Evolutionary conservation across 1,140 invertebrate genomes (phyloP), one percentile per base, ranked within the genome.

Genomic region (Neoseiulus cucumeris): DNA sequence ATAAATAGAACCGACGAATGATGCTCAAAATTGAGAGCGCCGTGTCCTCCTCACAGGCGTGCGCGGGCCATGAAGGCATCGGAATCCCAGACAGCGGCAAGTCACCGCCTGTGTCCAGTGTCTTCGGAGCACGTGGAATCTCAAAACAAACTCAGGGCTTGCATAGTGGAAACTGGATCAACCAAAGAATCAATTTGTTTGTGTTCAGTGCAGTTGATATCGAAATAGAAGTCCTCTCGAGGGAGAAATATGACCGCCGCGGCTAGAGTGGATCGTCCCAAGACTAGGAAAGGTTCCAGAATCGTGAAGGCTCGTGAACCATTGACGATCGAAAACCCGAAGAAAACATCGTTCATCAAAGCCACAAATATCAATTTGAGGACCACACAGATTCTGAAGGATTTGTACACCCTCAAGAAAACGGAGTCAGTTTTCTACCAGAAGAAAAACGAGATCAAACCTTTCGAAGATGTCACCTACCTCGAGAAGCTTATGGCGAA

Each of bases 391-490:
- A 81, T 85, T 64, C 75, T 96, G 71, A 93, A 91, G 79, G 89
- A 97, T 80, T 75, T 97, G 71, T 87, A 86, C 71, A 77, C 83
- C 69, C 74, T 95, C 17, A 93, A 92, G 73, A 93, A 91, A 73
- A 89, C 87, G 22, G 79, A 90, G 74, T 83, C 83, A 0, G 80
- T 83, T 17, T 83, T 86, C 69, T 79, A 91, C 42, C 82, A 81
- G 41, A 76, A 75, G 65, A 77, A 76, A 68, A 77, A 78, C 71
- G 73, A 75, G n/a, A 70, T 75, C 5, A 71, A 73, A 65, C 76
- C 77, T 29, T 79, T 79, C 73, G 74, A 77, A 69, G 75, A 80
- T 71, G 74, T 76, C 68, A 74, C 76, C 65, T 74, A 64, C 39
- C 65, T 65, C 51, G 92, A 97, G 79, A 83, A 84, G 68, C 84